Base-by-base conservation (phyloP, 2,888 invertebrate genomes). In the Rhabditophanes sp. region DNA sequence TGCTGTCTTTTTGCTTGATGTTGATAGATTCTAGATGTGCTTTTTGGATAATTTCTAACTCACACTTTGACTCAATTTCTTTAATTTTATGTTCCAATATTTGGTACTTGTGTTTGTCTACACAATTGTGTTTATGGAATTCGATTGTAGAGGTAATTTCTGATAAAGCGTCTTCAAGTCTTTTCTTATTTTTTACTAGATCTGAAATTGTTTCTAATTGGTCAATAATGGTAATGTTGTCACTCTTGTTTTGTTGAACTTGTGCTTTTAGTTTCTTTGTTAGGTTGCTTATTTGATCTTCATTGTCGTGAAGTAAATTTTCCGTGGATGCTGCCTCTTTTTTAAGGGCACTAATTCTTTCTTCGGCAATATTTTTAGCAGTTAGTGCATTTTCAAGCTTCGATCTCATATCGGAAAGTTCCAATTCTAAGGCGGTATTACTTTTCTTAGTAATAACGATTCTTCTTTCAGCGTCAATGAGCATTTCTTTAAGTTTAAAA, bases 231-330 rank as follows among this genome's bases (percentile, higher is more conserved):
- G 41, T 35, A 22, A 50, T 46, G 17, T 40, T 37, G 26, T 48
- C 47, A 82, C 74, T 41, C 62, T 87, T 83, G 54, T 84, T 74
- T 64, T 87, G 84, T 57, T 79, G 79, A 1, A 88, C 83, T 17
- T 80, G 76, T 2, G 79, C 74, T 48, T 84, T 81, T 72, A 85
- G 88, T 64, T 88, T 88, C 71, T 84, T 85, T 71, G 88, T 73
- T 8, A 88, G 74, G 68, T 84, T 82, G 0, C 80, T 78, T 35
- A 49, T 30, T 23, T 46, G 45, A 16, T 49, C 50, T 18, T 49
- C 45, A 30, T 44, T 39, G 37, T 49, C 50, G 16, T 46, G 46
- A 7, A 44, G 11, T 30, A 47, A 25, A 12, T 12, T 33, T 14
- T 26, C 22, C 8, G 31, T 18, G 12, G 11, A n/a, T 11, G 31